These are phyloP conservation scores for Plagodis dolabraria DNA, from an alignment of 2,888 invertebrate species.

Conservation along the genomic window DNA sequence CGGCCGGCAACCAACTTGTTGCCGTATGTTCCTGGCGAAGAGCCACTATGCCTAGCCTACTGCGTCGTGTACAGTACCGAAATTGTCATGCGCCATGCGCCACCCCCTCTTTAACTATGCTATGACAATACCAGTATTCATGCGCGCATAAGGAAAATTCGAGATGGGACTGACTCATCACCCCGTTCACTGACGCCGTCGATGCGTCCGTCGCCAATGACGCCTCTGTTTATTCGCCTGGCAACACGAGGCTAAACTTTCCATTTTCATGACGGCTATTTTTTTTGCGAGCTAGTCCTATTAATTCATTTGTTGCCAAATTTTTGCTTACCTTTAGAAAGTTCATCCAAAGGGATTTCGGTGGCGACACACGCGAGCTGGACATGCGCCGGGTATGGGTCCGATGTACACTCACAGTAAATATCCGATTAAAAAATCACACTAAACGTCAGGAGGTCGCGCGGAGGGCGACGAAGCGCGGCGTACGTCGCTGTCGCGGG, in stretches of 20 bases:
- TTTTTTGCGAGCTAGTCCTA: constrained; percentile 31
- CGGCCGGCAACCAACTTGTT: constrained; percentile 43
- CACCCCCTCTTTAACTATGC: constrained; percentile 63
- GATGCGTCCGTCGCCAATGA: constrained; percentile 37
- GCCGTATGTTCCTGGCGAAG: constrained; percentile 39
- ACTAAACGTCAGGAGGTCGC: constrained; percentile 65
- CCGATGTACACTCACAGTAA: constrained; percentile 69
- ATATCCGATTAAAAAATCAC: constrained; percentile 72
- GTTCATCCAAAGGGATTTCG: constrained; percentile 51
- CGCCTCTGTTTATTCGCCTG: constrained; percentile 40
- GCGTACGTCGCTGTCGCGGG: constrained; percentile 15
- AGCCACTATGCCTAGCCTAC: constrained; percentile 37
- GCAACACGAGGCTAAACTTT: constrained; percentile 48
- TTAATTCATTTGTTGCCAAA: constrained; percentile 43
- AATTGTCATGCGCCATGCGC: constrained; percentile 47
- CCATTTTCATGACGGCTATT: constrained; percentile 38
- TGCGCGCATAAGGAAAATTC: constrained; percentile 78
- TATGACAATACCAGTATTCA: constrained; percentile 64
- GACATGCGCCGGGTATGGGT: constrained; percentile 51
- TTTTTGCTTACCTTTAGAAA: constrained; percentile 65
- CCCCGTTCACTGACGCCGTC: constrained; percentile 54
- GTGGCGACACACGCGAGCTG: constrained; percentile 40
- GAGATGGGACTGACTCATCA: constrained; percentile 79
- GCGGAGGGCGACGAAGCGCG: constrained; percentile 40
- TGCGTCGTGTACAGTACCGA: constrained; percentile 35